Evolutionary conservation across 2,888 invertebrate genomes (phyloP), one percentile per base, ranked within the genome.

Genomic region (Rotaria socialis): DNA sequence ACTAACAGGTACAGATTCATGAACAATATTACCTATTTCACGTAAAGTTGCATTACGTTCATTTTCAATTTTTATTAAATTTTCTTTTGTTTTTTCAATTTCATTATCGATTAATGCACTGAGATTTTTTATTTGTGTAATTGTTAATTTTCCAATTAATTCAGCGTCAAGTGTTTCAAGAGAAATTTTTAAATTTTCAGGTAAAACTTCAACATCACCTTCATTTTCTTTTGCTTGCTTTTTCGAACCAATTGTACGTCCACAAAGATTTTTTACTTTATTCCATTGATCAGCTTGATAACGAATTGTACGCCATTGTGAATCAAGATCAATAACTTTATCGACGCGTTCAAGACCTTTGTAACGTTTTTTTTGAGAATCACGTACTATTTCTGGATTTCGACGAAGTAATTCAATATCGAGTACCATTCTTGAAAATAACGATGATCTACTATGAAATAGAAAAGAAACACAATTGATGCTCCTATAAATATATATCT

Each of bases 341-440:
- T 99, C 96, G 14, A 99, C 97, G 24, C 97, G 92, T 3, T 92
- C 93, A 16, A 95, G 94, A 93, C 97, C 96, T 93, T 97, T 97
- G 91, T 94, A 99, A 60, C 99, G 94, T 90, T 95, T 95, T 85
- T 93, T 94, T 91, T 99, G 98, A 90, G 96, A 97, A 89, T 96
- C 95, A 22, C 95, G 94, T 87, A 99, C 94, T 91, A 95, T 94
- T 84, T 95, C 94, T 6, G 96, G 96, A 91, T 96, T 94, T 85
- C 95, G 96, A 85, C 99, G 95, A 91, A 99, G 98, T 87, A 96
- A 92, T 92, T 98, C 98, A 89, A 99, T 93, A 92, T 99, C 98
- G 86, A 99, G 93, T 88, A 98, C 98, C 99, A 99, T 99, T 88
- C 88, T 89, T 86, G 67, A 87, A 56, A 16, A 35, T 1, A 67